Base-by-base conservation (phyloP, 2,113 vertebrate species). In the Lathamus discolor region DNA sequence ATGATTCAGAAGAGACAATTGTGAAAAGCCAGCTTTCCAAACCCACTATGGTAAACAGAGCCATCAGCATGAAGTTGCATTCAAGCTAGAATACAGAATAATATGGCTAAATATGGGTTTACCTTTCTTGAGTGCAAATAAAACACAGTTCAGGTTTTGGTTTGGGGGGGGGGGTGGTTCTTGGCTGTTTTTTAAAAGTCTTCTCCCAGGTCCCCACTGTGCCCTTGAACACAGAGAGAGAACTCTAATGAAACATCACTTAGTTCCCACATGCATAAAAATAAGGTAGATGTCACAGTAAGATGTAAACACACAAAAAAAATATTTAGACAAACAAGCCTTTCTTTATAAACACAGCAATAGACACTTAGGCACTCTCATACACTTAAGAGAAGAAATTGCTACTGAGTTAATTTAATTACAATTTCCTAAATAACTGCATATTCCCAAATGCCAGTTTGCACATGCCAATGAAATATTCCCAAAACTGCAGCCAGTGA, bases 271-370 rank as follows among this genome's bases (percentile, higher is more conserved):
- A 55, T 3, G 2, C 27, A 48, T 52, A 51, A 91, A 75, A 94
- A 69, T 49, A 68, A 92, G 83, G 69, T 76, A 73, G 77, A n/a
- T 73, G 19, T 75, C 90, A 69, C 63, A 75, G 88, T 28, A 90
- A 83, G 64, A 93, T 23, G 17, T 37, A 83, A 90, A 93, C 49
- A 59, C 28, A 82, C 70, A 67, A 61, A 64, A 84, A 74, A 73
- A n/a, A 6, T 57, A 48, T 86, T 35, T 74, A 73, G 44, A 61
- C 48, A 84, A 94, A 85, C 25, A 92, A 88, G n/a, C 41, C 43
- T 83, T 77, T 67, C 64, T 86, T 43, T 76, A 83, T 64, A 94
- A 96, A 88, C 88, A 97, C 52, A 83, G 44, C 25, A 62, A 93
- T 4, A 90, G 51, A 90, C 66, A 86, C 17, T 35, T 13, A 90